Conservation (phyloP, 2,113 vertebrate species). For the Dunckerocampus dactyliophorus region DNA sequence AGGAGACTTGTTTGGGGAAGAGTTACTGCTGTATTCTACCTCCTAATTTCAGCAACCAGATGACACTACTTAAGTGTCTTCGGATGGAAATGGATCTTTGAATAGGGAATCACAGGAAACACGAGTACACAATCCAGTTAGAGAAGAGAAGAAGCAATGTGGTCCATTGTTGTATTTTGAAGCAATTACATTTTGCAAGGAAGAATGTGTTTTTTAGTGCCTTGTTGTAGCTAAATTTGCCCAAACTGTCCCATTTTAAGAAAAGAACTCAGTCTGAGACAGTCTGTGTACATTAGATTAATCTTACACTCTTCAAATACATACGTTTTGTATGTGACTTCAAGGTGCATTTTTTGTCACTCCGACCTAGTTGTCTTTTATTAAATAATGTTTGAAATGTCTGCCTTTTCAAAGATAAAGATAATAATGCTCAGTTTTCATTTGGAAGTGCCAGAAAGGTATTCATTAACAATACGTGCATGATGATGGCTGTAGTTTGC, state of each 20-base stretch:
- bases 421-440: too few species aligned
- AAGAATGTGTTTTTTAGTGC: neutral
- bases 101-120: conserved; percentile 21
- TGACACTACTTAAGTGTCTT: conserved; percentile 4
- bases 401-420: too few species aligned
- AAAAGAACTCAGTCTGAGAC: neutral
- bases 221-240: neutral
- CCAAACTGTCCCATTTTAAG: conserved; percentile 17
- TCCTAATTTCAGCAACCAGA: conserved; percentile 20
- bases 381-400: neutral
- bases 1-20: conserved; percentile 34
- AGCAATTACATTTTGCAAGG: neutral
- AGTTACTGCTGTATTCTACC: conserved; percentile 32
- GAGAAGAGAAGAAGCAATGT: neutral
- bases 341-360: conserved; percentile 8
- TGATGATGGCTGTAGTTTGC: neutral
- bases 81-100: conserved; percentile 1
- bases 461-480: too few species aligned
- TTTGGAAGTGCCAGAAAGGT: too few species aligned
- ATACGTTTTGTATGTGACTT: conserved; percentile 18
- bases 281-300: conserved; percentile 7
- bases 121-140: conserved; percentile 1
- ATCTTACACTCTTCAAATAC: conserved; percentile 17
- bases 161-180: conserved; percentile 15
- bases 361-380: conserved; percentile 23